Conservation (phyloP, 2,888 invertebrate genomes). For the Agrotis ipsilon region DNA sequence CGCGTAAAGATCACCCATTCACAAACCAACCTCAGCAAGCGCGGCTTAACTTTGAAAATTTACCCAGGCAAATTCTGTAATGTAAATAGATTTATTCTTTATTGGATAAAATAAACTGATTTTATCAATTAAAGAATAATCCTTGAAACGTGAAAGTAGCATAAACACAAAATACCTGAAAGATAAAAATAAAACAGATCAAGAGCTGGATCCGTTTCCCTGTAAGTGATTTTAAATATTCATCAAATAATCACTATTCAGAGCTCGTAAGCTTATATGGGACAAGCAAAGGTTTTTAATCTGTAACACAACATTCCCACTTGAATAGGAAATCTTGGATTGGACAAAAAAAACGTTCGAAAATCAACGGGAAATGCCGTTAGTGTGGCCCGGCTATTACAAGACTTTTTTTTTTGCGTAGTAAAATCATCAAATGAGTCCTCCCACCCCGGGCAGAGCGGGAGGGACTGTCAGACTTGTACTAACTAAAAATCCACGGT, state of each 20-base stretch:
- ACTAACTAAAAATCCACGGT: too few relatives aligned
- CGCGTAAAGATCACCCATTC: too few relatives aligned
- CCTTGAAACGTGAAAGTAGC: not conserved
- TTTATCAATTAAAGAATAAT: not conserved
- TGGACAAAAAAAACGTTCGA: not conserved
- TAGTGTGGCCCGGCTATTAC: too few relatives aligned
- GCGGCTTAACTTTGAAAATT: too few relatives aligned
- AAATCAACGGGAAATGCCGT: too few relatives aligned
- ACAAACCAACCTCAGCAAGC: too few relatives aligned
- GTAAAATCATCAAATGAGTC: too few relatives aligned
- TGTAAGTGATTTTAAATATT: constrained; percentile 68
- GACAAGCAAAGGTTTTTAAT: constrained; percentile 49
- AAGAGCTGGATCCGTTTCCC: constrained; percentile 17
- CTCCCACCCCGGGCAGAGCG: too few relatives aligned
- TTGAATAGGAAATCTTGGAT: constrained; percentile 5
- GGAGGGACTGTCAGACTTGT: too few relatives aligned
- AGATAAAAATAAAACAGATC: constrained; percentile 41
- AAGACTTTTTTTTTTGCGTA: too few relatives aligned
- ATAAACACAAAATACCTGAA: constrained; percentile 25
- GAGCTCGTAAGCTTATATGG: constrained; percentile 34
- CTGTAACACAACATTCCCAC: constrained; percentile 43
- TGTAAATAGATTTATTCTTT: too few relatives aligned
- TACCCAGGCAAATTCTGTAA: too few relatives aligned
- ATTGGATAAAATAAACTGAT: not conserved
- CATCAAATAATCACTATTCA: constrained; percentile 62